Evolutionary conservation across 2,888 invertebrate genomes (phyloP), one percentile per base, ranked within the genome.

Genomic region (Psylliodes chrysocephalus): DNA sequence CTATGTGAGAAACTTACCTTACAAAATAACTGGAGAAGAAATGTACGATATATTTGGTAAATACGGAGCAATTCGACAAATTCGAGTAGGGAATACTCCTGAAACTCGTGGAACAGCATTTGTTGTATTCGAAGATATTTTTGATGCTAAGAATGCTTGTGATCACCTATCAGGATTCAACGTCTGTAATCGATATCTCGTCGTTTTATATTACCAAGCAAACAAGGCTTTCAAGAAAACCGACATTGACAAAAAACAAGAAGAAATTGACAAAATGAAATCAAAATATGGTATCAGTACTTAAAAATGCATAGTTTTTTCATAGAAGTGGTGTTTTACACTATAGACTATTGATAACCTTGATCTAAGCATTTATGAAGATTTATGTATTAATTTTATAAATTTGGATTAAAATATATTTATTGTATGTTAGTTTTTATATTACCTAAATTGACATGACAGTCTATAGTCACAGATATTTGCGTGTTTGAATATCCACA

Each of bases 1-100:
- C 2, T 99, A 98, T 80, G 92, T 99, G 7, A 87, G 98, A 77
- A 99, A 99, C 84, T 86, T 99, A 65, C 99, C 99, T 0, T 99
- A 98, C 79, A 99, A 99, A 87, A 99, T 99, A 73, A 98, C 98
- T 52, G 96, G 95, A 4, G 99, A 99, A 83, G 99, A 99, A 89
- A 99, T 99, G 98, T 99, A 99, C 81, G 99, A 99, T 84, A 99
- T 99, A 69, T 99, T 99, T 87, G 99, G 99, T 14, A 99, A 99
- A 86, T 99, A 98, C 84, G 99, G 99, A 74, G 98, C 99, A 1
- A 98, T 99, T 71, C 85, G 99, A 74, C 99, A 99, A 85, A 99
- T 99, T 66, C 86, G 99, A 84, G 95, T 98, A 28, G 98, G 98
- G 0, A 98, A 97, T 78, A 98, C 98, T 18, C 94, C 97, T 10